Evolutionary conservation across 2,888 invertebrate species (phyloP).

Genomic region (Ophioninae sp.): DNA sequence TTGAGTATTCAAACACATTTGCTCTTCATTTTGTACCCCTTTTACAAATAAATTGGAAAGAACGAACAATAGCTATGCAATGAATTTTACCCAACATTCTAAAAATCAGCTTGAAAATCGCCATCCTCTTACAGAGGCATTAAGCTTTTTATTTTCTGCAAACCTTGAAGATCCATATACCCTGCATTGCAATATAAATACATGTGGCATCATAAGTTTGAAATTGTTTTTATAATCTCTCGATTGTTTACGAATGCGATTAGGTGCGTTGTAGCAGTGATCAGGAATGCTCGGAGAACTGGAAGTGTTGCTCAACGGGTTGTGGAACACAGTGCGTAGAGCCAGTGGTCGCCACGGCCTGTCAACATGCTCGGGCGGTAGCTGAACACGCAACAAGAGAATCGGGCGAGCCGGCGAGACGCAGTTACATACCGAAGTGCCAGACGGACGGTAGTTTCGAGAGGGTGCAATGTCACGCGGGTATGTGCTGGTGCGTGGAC

Average conservation of each 20-base stretch:
- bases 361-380: constrained; percentile 79
- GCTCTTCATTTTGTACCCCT: too few species aligned
- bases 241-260: background rate
- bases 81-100: background rate
- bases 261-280: constrained; percentile 90
- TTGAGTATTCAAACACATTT: too few species aligned
- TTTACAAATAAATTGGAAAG: background rate
- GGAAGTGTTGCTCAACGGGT: constrained; percentile 93
- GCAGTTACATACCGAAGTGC: constrained; percentile 89
- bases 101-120: background rate
- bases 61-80: background rate
- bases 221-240: background rate
- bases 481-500: constrained; percentile 93
- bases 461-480: constrained; percentile 87
- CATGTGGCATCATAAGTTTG: background rate
- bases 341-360: constrained; percentile 86
- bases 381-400: constrained; percentile 85
- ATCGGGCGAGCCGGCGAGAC: constrained; percentile 88
- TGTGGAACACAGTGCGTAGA: constrained; percentile 92
- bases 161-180: too few species aligned
- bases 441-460: constrained; percentile 86
- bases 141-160: too few species aligned
- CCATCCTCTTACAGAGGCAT: background rate
- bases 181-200: too few species aligned
- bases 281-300: constrained; percentile 87